Percentiles rank a stretch among this genome's conserved stretches.
phyloP scores from a whole-genome alignment of 2,888 invertebrate species.

The Creontiades dilutus region DNA sequence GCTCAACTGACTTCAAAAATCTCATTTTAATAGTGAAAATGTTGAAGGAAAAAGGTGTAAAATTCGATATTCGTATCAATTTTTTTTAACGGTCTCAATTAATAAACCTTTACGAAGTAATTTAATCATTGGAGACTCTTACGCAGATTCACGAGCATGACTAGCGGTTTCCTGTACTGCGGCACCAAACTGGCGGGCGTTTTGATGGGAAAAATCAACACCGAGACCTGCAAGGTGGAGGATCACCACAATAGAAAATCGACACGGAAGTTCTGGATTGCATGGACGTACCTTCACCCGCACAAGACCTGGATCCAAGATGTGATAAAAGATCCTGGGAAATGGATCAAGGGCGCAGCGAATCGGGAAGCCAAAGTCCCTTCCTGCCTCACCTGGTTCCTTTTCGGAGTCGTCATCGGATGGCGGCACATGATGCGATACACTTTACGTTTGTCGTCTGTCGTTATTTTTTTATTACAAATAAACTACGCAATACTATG shows the following conservation, averaged over 20 bases:
- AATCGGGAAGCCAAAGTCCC: not conserved
- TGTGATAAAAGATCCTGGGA: not conserved
- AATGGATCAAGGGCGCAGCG: not conserved
- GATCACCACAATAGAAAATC: not conserved
- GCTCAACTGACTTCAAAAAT: too few relatives aligned
- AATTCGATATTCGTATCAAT: too few relatives aligned
- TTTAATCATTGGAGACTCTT: too few relatives aligned
- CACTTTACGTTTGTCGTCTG: not conserved
- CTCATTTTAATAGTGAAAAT: too few relatives aligned
- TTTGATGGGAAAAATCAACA: not conserved
- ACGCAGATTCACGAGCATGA: not conserved
- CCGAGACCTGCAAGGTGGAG: not conserved
- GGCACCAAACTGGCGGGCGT: not conserved
- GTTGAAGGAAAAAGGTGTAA: too few relatives aligned
- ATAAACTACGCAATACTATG: not conserved
- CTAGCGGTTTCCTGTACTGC: not conserved
- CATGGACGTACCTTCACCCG: not conserved
- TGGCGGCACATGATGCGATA: not conserved
- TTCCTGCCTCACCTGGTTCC: not conserved
- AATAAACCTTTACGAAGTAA: too few relatives aligned
- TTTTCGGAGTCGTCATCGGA: not conserved
- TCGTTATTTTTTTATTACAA: not conserved
- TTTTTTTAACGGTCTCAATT: too few relatives aligned
- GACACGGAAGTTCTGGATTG: not conserved
- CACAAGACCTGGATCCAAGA: not conserved